These are phyloP conservation scores for Idaea aversata DNA, from an alignment of 2,888 invertebrate species.

Conservation along the genomic window DNA sequence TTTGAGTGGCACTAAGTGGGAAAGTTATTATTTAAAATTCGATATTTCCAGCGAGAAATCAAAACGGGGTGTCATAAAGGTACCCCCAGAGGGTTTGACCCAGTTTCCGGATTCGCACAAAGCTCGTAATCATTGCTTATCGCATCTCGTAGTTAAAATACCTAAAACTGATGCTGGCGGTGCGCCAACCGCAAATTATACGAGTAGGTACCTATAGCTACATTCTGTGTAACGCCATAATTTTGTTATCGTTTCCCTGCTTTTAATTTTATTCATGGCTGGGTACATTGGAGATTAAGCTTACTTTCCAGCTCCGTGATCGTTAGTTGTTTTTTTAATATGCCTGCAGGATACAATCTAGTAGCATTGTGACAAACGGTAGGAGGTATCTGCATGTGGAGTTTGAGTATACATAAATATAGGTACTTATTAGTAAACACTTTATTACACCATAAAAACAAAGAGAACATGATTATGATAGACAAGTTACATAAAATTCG, in stretches of 20 bases:
- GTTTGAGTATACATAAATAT: no score
- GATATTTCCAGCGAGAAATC: background rate
- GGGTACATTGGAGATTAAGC: slow-evolving; percentile 17
- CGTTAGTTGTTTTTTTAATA: background rate
- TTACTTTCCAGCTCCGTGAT: slow-evolving; percentile 3
- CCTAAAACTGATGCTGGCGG: slow-evolving; percentile 13
- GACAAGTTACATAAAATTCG: no score
- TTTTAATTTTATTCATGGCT: slow-evolving; percentile 20
- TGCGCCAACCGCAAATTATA: slow-evolving; percentile 7
- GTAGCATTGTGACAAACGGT: no score
- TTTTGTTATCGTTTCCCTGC: slow-evolving; percentile 24
- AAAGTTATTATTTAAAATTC: background rate
- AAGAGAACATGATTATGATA: no score
- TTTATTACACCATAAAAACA: no score
- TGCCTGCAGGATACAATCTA: no score
- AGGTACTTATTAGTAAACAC: no score
- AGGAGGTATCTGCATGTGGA: no score
- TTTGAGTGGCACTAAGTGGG: background rate
- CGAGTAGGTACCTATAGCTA: slow-evolving; percentile 10
- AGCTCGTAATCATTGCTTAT: slow-evolving; percentile 15
- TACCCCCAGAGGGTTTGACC: background rate
- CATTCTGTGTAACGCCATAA: slow-evolving; percentile 22
- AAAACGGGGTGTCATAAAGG: background rate
- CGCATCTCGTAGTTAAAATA: slow-evolving; percentile 11
- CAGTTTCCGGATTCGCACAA: background rate